Percentiles rank a stretch among this genome's conserved stretches.
phyloP scores from a whole-genome alignment of 2,797 vertebrate genomes.

The Kryptolebias ocellatus region DNA sequence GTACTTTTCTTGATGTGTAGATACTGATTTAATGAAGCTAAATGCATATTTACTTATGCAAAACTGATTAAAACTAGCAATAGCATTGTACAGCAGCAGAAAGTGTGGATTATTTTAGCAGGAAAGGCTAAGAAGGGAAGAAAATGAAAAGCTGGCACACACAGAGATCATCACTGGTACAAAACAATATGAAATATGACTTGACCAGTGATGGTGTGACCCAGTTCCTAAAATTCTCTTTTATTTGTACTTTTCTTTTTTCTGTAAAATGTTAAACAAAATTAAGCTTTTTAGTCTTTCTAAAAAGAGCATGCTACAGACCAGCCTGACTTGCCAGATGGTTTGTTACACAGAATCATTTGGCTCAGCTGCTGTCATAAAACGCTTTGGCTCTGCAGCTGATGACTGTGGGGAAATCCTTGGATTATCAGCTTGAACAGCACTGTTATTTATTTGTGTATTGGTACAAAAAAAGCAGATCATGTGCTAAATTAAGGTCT shows the following conservation, averaged over 20 bases:
- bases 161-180: no score
- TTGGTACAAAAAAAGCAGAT: neutral
- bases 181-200: no score
- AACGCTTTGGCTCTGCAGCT: neutral
- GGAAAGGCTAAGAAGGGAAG: no score
- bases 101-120: neutral
- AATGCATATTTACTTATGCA: neutral
- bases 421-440: constrained; percentile 1
- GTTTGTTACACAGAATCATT: neutral
- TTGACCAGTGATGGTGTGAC: no score
- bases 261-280: no score
- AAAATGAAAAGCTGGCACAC: no score
- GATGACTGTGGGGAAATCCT: neutral
- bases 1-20: neutral
- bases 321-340: constrained; percentile 1
- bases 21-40: neutral
- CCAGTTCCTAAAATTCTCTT: no score
- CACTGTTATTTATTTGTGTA: neutral
- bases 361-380: constrained; percentile 7
- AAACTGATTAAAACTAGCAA: neutral
- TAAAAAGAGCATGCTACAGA: neutral
- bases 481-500: neutral
- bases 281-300: neutral
- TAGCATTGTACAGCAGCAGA: neutral
- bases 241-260: no score